Evolutionary conservation across 2,797 vertebrate genomes (phyloP).

Genomic region (Rousettus madagascariensis): DNA sequence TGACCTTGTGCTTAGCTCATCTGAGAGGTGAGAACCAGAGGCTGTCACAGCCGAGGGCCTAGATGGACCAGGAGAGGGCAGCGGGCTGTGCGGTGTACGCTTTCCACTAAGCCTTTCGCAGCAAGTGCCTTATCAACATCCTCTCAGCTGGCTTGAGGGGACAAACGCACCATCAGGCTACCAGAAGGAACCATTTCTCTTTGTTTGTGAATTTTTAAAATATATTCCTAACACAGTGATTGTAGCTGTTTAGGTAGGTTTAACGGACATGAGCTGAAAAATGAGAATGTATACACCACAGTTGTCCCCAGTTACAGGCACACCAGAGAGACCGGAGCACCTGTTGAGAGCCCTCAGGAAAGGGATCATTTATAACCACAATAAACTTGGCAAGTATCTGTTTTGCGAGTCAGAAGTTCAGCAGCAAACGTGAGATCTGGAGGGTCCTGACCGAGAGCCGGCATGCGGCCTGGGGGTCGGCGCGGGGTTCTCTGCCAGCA

Average conservation of each 20-base stretch:
- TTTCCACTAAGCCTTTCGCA: not conserved
- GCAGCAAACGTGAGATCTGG: not conserved
- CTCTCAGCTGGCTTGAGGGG: not conserved
- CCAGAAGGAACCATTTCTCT: not conserved
- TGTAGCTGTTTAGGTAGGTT: not conserved
- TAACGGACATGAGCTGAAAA: not conserved
- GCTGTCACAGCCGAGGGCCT: too few species aligned
- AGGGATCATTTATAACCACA: not conserved
- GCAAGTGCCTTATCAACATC: not conserved
- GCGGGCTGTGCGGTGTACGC: too few species aligned
- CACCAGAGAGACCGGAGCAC: not conserved
- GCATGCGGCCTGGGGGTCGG: not conserved
- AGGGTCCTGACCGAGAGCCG: not conserved
- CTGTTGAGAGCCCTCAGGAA: not conserved
- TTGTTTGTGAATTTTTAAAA: not conserved
- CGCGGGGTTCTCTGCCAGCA: not conserved
- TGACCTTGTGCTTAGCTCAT: not conserved
- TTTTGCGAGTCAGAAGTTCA: not conserved
- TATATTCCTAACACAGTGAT: not conserved
- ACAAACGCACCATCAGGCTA: not conserved
- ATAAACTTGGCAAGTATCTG: not conserved
- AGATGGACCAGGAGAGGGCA: not conserved
- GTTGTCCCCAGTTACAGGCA: not conserved
- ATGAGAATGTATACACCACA: not conserved
- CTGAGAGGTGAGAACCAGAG: not conserved